Percentiles rank a stretch among this genome's conserved stretches.
phyloP scores from a whole-genome alignment of 1,140 invertebrate genomes.

The Adoxophyes honmai region DNA sequence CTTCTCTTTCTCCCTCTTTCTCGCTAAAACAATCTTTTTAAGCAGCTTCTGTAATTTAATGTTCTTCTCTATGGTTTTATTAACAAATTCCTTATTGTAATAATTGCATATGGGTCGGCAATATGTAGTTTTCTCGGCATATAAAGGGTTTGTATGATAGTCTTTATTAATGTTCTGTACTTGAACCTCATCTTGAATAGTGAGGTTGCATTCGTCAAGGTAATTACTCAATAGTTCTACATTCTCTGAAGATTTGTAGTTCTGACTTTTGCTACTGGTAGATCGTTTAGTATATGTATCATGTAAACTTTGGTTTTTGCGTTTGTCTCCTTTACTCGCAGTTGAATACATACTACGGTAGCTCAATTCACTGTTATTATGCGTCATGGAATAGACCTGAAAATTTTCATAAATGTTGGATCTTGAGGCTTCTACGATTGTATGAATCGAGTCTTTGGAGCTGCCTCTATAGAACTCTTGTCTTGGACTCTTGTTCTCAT shows the following conservation, averaged over 20 bases:
- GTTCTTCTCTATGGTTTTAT: slow-evolving; percentile 48
- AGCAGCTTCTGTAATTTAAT: slow-evolving; percentile 39
- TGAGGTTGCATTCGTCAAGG: background rate
- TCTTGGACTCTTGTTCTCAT: too few relatives aligned
- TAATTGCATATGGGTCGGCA: slow-evolving; percentile 41
- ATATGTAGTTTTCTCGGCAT: slow-evolving; percentile 48
- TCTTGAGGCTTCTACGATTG: too few relatives aligned
- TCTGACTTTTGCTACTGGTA: too few relatives aligned
- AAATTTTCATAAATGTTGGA: too few relatives aligned
- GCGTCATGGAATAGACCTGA: too few relatives aligned
- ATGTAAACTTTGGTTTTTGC: too few relatives aligned
- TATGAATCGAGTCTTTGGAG: too few relatives aligned
- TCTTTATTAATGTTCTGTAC: slow-evolving; percentile 20
- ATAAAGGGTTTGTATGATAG: background rate
- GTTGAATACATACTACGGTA: too few relatives aligned
- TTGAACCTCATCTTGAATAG: background rate
- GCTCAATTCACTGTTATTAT: too few relatives aligned
- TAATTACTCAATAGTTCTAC: background rate
- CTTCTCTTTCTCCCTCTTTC: slow-evolving; percentile 41
- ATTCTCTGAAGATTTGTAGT: background rate
- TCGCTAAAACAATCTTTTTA: slow-evolving; percentile 31
- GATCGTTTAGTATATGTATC: too few relatives aligned
- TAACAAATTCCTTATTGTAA: slow-evolving; percentile 43
- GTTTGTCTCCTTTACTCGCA: too few relatives aligned
- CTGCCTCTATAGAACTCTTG: too few relatives aligned